Conservation (phyloP, 2,888 invertebrate species). For the Apantesis nais region DNA sequence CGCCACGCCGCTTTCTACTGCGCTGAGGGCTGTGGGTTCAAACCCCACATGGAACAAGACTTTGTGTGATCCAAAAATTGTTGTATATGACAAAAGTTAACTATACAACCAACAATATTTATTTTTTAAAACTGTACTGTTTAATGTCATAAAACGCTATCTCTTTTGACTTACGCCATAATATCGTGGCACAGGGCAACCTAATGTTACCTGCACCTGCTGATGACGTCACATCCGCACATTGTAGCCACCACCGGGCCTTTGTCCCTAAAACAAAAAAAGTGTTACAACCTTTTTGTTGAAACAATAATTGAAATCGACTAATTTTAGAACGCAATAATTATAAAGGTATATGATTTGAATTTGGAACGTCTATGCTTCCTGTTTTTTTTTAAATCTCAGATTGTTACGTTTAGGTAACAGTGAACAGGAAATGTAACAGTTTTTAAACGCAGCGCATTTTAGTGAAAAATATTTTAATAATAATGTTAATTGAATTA, state of each 20-base stretch:
- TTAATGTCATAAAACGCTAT: slow-evolving; percentile 19
- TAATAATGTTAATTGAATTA: neutral
- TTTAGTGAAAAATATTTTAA: neutral
- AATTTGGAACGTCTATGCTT: neutral
- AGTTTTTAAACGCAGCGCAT: neutral
- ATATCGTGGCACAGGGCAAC: slow-evolving; percentile 27
- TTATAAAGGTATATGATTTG: neutral
- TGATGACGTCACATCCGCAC: slow-evolving; percentile 63
- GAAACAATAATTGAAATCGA: slow-evolving; percentile 4
- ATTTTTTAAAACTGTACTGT: neutral
- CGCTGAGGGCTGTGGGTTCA: too few relatives aligned
- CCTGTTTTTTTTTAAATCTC: neutral
- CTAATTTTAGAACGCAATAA: neutral
- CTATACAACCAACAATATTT: neutral
- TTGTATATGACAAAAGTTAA: too few relatives aligned
- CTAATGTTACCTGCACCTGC: slow-evolving; percentile 57
- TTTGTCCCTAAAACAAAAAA: slow-evolving; percentile 46
- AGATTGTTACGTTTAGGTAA: neutral
- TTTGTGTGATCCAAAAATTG: too few relatives aligned
- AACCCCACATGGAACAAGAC: too few relatives aligned
- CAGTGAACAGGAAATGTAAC: neutral
- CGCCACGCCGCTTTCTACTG: too few relatives aligned
- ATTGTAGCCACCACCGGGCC: slow-evolving; percentile 50
- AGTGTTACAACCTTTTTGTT: slow-evolving; percentile 26
- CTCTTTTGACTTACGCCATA: slow-evolving; percentile 23